phyloP scores from a whole-genome alignment of 53 echinoderm and acorn worm genomes.

The Crossaster papposus region DNA sequence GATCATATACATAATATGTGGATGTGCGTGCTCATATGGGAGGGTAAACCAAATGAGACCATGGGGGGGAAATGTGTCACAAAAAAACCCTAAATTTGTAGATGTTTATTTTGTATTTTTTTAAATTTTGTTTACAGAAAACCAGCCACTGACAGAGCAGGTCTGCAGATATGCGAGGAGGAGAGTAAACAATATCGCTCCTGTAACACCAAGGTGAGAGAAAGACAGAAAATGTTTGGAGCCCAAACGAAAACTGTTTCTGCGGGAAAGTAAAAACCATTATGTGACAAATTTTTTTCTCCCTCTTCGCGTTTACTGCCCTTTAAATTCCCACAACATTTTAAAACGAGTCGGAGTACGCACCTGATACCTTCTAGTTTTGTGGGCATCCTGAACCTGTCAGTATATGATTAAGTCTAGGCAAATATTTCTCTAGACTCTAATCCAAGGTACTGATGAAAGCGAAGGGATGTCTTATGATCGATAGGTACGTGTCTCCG shows the following conservation, averaged over 20 bases:
- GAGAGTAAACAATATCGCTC: slow-evolving; percentile 59
- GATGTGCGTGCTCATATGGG: too few relatives aligned
- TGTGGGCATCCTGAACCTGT: background rate
- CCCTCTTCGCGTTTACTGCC: too few relatives aligned
- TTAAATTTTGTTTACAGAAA: slow-evolving; percentile 46
- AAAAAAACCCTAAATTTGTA: background rate
- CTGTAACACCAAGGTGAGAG: slow-evolving; percentile 64
- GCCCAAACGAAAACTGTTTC: background rate
- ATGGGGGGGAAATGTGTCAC: background rate
- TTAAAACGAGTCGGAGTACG: background rate
- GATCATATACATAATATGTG: too few relatives aligned
- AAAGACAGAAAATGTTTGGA: background rate
- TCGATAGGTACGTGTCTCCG: background rate
- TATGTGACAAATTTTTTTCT: background rate
- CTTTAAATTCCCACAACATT: background rate
- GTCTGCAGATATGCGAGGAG: slow-evolving; percentile 58
- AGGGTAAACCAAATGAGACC: too few relatives aligned
- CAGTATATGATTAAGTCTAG: slow-evolving; percentile 18
- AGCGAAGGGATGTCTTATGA: background rate
- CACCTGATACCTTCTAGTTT: background rate
- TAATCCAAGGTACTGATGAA: background rate
- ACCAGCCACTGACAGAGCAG: slow-evolving; percentile 60
- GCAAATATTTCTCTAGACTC: background rate
- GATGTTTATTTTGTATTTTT: background rate
- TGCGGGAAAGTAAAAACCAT: background rate